Percentiles rank a stretch among this genome's conserved stretches.
These are phyloP conservation scores for Heliconius melpomene DNA, from an alignment of 1,140 invertebrate species.

Conservation along the genomic window DNA sequence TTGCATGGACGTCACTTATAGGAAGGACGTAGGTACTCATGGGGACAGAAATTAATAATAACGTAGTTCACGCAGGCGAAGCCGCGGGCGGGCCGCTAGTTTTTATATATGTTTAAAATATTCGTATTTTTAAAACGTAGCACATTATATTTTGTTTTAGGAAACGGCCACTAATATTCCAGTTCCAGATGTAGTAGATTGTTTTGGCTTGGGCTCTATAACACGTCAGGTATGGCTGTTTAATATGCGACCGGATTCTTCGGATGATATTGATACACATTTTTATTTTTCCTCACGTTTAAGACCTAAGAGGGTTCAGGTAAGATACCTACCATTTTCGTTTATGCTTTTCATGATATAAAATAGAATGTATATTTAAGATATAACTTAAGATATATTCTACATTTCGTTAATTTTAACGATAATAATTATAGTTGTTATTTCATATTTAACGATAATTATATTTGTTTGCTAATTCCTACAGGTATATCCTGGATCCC, in stretches of 20 bases:
- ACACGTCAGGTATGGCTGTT: constrained; percentile 46
- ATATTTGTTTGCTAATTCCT: neutral
- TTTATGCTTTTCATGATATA: too few relatives aligned
- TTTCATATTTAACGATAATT: neutral
- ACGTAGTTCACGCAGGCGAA: too few relatives aligned
- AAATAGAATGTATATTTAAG: too few relatives aligned
- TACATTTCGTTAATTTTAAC: too few relatives aligned
- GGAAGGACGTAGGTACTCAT: too few relatives aligned
- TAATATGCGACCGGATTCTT: constrained; percentile 63
- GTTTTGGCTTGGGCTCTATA: constrained; percentile 63
- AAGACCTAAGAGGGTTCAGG: constrained; percentile 56
- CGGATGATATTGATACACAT: constrained; percentile 62
- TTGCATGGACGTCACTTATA: too few relatives aligned
- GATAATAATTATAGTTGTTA: too few relatives aligned
- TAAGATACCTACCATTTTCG: constrained; percentile 24
- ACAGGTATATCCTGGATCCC: constrained; percentile 70
- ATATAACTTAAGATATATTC: too few relatives aligned
- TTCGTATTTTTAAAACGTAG: too few relatives aligned
- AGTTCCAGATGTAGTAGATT: constrained; percentile 60
- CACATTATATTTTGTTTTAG: constrained; percentile 38
- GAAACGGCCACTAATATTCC: constrained; percentile 44
- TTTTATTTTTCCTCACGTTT: constrained; percentile 66
- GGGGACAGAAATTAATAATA: too few relatives aligned
- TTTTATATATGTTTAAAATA: too few relatives aligned
- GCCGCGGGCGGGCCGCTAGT: too few relatives aligned